Base-by-base conservation (phyloP, 2,888 invertebrate genomes). In the Drosophila sordidapex region DNA sequence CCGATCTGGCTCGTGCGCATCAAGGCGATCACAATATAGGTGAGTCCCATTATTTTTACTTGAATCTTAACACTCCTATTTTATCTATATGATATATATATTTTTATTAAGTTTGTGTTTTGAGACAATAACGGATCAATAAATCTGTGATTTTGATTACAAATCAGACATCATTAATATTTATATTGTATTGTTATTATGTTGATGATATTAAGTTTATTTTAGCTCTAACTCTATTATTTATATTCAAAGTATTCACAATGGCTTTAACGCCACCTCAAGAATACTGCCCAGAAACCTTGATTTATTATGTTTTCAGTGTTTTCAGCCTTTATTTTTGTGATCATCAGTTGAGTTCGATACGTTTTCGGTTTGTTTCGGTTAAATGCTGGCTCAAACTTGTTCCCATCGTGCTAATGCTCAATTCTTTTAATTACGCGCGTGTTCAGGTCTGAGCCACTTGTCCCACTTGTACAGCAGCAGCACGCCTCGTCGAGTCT, bases 21-120 rank as follows among this genome's bases (percentile, higher is more conserved):
- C 93, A 81, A 92, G 93, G 92, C 84, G 93, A 92, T 93, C 93
- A 91, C 93, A 93, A 85, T 93, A 89, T 92, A 91, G 93, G 93
- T 93, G 74, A 91, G 91, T 35, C 1, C 8, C 21, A 6, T 58
- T n/a, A 36, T 33, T 33, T 64, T 4, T 53, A 1, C 46, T 25
- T 46, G 25, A 46, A 25, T 46, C 2, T 15, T 25, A 46, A 4
- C 4, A 8, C 46, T 46, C 15, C 4, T 8, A 25, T 15, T 25
- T 46, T 8, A 15, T 25, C 15, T 46, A 15, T 46, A 46, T 33
- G 11, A 33, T 4, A 15, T 25, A 15, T 25, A 46, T 46, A 46
- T 15, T 46, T 29, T 56, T 40, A 11, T 56, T 56, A 56, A 40
- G 29, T 13, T 31, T 29, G 11, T 25, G 25, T 21, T 43, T 43